Evolutionary conservation across 1,140 invertebrate genomes (phyloP).

Genomic region (Drosophila paulistorum): DNA sequence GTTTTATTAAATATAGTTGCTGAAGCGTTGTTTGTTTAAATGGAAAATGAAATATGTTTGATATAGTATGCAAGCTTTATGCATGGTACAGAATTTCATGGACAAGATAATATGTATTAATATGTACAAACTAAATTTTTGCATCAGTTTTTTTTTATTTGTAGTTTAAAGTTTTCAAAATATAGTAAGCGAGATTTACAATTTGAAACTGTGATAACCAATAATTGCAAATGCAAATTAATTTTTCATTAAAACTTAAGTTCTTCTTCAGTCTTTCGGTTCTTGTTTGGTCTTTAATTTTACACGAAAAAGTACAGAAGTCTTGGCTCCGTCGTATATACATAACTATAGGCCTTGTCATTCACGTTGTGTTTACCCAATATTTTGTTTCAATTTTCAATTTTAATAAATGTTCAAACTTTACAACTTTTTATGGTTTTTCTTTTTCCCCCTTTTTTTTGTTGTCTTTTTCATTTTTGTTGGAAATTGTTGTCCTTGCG

Average conservation of each 20-base stretch:
- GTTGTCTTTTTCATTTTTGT: not conserved
- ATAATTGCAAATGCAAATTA: too few species aligned
- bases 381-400: not conserved
- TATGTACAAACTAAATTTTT: too few species aligned
- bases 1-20: slow-evolving; percentile 2
- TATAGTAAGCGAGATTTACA: too few species aligned
- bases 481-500: slow-evolving; percentile 6
- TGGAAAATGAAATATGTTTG: not conserved
- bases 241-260: too few species aligned
- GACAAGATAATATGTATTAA: not conserved
- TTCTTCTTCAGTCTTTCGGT: too few species aligned
- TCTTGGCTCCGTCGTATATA: not conserved
- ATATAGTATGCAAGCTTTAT: not conserved
- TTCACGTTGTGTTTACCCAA: not conserved
- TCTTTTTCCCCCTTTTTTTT: not conserved
- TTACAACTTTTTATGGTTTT: not conserved
- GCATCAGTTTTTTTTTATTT: too few species aligned
- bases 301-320: not conserved
- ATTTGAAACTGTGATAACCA: too few species aligned
- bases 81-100: not conserved
- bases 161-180: too few species aligned
- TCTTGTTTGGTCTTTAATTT: not conserved
- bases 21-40: not conserved
- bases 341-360: not conserved
- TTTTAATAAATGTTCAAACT: slow-evolving; percentile 11